Percentiles rank a stretch among this genome's conserved stretches.
Conservation (phyloP, 2,113 vertebrate species). For the Centrocercus urophasianus region DNA sequence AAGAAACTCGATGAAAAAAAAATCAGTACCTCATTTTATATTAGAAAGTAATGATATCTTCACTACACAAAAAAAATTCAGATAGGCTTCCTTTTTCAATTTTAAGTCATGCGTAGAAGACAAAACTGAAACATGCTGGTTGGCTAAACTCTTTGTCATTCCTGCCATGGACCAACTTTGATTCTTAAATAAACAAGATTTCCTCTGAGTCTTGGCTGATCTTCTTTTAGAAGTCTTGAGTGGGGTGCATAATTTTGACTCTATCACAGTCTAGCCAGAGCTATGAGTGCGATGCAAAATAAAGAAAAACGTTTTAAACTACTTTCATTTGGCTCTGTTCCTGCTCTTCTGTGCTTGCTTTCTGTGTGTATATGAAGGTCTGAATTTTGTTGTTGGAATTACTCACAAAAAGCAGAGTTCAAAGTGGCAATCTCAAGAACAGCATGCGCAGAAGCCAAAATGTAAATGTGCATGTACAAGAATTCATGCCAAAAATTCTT, state of each 20-base stretch:
- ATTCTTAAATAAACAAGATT: background rate
- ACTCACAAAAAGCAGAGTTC: slow-evolving; percentile 29
- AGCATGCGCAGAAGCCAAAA: slow-evolving; percentile 40
- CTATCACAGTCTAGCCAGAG: background rate
- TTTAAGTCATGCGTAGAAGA: background rate
- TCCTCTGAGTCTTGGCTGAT: slow-evolving; percentile 16
- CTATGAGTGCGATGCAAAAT: background rate
- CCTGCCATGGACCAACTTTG: background rate
- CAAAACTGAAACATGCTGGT: background rate
- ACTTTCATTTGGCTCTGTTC: background rate
- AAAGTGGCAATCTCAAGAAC: background rate
- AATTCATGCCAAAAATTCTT: slow-evolving; percentile 58
- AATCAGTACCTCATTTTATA: background rate
- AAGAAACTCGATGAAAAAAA: background rate
- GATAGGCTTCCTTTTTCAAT: background rate
- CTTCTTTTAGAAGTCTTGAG: background rate
- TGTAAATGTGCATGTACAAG: slow-evolving; percentile 51
- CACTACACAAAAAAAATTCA: background rate
- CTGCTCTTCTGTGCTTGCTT: background rate
- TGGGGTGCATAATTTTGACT: background rate
- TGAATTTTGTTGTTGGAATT: background rate
- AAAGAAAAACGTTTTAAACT: background rate
- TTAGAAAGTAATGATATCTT: background rate
- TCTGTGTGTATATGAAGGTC: background rate
- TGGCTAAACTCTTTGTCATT: background rate